Evolutionary conservation across 2,888 invertebrate genomes (phyloP).

Genomic region (Zeuzera pyrina): DNA sequence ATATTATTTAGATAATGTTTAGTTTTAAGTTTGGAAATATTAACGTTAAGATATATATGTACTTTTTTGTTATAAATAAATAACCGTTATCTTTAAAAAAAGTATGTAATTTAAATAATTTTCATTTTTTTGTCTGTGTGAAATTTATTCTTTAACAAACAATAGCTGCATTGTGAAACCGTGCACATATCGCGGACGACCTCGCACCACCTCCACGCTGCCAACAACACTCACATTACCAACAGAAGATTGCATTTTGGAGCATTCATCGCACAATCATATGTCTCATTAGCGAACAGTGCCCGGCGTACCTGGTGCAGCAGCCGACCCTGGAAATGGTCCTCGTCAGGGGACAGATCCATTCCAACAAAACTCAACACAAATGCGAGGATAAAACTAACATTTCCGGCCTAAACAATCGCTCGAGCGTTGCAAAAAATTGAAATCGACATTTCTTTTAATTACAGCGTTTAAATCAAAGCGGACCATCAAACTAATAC

Average conservation of each 20-base stretch:
- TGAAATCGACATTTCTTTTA: constrained; percentile 11
- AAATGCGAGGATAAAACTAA: constrained; percentile 29
- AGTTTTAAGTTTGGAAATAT: too few species aligned
- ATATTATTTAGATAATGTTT: too few species aligned
- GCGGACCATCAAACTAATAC: neutral
- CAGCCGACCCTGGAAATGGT: constrained; percentile 83
- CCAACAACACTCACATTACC: constrained; percentile 8
- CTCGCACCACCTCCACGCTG: neutral
- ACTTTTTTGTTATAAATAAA: too few species aligned
- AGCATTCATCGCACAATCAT: neutral
- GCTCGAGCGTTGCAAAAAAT: constrained; percentile 43
- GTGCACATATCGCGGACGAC: neutral
- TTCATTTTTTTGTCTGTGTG: too few species aligned
- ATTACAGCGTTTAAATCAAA: constrained; percentile 1
- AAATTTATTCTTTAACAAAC: neutral
- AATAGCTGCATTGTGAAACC: constrained; percentile 14
- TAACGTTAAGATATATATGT: too few species aligned
- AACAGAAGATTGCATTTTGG: constrained; percentile 10
- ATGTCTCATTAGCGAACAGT: neutral
- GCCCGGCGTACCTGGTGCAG: constrained; percentile 76
- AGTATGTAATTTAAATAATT: too few species aligned
- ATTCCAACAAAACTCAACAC: constrained; percentile 35
- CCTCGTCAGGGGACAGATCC: constrained; percentile 85
- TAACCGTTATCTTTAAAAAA: too few species aligned
- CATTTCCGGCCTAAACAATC: constrained; percentile 42